These are phyloP conservation scores for Thaumatotibia leucotreta DNA, from an alignment of 1,140 invertebrate species.

Conservation along the genomic window DNA sequence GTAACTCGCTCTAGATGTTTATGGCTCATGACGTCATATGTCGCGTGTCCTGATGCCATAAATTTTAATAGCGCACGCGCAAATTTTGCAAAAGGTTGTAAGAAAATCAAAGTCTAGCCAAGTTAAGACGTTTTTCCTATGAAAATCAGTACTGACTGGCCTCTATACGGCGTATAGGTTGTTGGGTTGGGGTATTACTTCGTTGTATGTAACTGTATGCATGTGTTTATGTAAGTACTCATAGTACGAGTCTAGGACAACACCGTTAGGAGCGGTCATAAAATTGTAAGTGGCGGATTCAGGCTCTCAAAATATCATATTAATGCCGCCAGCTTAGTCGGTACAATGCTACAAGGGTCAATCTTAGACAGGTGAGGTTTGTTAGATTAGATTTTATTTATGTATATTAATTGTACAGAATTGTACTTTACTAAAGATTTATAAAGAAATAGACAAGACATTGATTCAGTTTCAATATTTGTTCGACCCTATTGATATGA, in stretches of 20 bases:
- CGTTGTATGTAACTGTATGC: background rate
- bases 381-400: too few relatives aligned
- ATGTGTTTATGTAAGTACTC: background rate
- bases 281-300: background rate
- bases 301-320: too few relatives aligned
- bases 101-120: too few relatives aligned
- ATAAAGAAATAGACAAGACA: too few relatives aligned
- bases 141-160: background rate
- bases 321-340: too few relatives aligned
- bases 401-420: too few relatives aligned
- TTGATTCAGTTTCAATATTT: too few relatives aligned
- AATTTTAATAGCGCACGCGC: background rate
- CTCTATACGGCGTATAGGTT: background rate
- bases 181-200: background rate
- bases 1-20: slow-evolving; percentile 10
- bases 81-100: background rate
- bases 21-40: slow-evolving; percentile 1
- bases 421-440: too few relatives aligned
- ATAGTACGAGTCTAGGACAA: background rate
- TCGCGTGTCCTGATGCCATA: background rate
- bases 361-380: too few relatives aligned
- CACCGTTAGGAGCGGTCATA: background rate
- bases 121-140: too few relatives aligned
- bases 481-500: too few relatives aligned
- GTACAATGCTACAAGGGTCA: too few relatives aligned